These are phyloP conservation scores for Silurus lanzhouensis DNA, from an alignment of 2,797 vertebrate genomes.

Conservation along the genomic window DNA sequence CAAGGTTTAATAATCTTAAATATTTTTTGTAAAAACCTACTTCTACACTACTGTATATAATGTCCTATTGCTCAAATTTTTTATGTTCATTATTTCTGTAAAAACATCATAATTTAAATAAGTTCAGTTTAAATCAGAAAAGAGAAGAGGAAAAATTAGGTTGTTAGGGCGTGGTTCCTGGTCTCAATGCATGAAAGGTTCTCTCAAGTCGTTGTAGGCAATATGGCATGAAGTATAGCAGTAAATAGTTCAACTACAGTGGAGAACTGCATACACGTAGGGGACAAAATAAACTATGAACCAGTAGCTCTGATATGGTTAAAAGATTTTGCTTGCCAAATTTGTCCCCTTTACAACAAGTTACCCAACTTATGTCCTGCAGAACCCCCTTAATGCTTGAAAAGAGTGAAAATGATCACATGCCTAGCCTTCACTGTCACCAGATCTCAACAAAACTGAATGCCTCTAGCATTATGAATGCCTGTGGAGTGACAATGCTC, in stretches of 20 bases:
- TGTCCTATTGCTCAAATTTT: too few species aligned
- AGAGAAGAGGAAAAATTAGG: background rate
- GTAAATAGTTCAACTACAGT: background rate
- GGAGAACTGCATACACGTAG: background rate
- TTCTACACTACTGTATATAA: background rate
- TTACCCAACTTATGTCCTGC: background rate
- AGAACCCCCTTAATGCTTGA: background rate
- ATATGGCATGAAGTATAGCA: background rate
- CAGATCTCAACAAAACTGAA: background rate
- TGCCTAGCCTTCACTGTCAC: background rate
- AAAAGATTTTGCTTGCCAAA: background rate
- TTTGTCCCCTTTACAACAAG: background rate
- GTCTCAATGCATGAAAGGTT: background rate
- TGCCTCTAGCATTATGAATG: background rate
- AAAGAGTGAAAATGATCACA: background rate
- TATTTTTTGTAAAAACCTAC: background rate
- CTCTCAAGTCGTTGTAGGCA: background rate
- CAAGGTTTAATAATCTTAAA: background rate
- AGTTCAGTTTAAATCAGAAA: background rate
- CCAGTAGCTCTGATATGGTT: background rate
- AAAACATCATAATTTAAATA: background rate
- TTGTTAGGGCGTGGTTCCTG: slow-evolving; percentile 2
- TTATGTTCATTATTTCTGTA: background rate
- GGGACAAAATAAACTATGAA: background rate
- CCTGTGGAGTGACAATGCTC: background rate